phyloP scores from a whole-genome alignment of 2,888 invertebrate species.

The Scaptomyza reducta region DNA sequence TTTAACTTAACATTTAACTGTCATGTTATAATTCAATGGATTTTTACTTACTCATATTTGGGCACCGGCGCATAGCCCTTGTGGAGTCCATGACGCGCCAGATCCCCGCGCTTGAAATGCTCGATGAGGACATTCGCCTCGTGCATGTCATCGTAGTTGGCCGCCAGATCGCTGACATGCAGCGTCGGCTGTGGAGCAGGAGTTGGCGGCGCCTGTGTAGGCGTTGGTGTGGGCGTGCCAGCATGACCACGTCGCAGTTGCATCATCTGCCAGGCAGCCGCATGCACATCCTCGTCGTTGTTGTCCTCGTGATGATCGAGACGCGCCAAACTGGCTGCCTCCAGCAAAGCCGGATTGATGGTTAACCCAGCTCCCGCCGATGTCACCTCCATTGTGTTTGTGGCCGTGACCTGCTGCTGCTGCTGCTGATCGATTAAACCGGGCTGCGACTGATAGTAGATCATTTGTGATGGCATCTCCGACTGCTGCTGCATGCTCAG shows the following conservation, averaged over 20 bases:
- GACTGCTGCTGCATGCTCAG: slow-evolving; percentile 66
- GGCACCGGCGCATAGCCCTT: slow-evolving; percentile 83
- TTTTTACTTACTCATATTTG: slow-evolving; percentile 84
- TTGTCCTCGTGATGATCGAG: slow-evolving; percentile 62
- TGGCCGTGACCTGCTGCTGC: slow-evolving; percentile 34
- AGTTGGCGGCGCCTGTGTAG: background rate
- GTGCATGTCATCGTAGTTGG: slow-evolving; percentile 73
- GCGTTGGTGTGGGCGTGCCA: slow-evolving; percentile 21
- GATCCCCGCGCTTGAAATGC: slow-evolving; percentile 79
- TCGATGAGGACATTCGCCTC: slow-evolving; percentile 79
- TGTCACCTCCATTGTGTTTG: slow-evolving; percentile 10
- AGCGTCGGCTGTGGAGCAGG: slow-evolving; percentile 46
- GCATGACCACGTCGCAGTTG: slow-evolving; percentile 68
- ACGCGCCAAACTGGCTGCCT: slow-evolving; percentile 83
- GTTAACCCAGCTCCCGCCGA: slow-evolving; percentile 67
- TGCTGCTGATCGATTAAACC: slow-evolving; percentile 50
- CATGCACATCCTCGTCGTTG: slow-evolving; percentile 72
- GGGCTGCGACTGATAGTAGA: slow-evolving; percentile 55
- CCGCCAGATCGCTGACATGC: slow-evolving; percentile 69
- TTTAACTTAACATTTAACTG: no score
- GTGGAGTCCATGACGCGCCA: slow-evolving; percentile 75
- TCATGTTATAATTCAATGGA: no score
- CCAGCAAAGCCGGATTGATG: slow-evolving; percentile 84
- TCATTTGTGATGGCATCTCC: slow-evolving; percentile 29
- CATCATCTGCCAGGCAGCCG: slow-evolving; percentile 76